phyloP scores from a whole-genome alignment of 2,113 vertebrate species.

The Xiphophorus hellerii region DNA sequence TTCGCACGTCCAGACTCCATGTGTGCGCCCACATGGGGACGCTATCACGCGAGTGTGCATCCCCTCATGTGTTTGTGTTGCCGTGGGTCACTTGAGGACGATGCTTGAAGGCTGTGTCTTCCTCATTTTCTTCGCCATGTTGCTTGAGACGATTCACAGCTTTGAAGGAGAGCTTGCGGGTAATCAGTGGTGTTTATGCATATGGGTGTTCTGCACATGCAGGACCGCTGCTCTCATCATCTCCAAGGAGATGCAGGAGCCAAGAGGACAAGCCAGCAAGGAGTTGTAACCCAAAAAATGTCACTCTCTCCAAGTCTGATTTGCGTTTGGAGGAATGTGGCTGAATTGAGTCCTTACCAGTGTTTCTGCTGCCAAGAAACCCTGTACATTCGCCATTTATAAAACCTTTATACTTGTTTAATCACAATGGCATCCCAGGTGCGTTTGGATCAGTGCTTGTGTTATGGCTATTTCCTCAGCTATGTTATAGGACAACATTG shows the following conservation, averaged over 20 bases:
- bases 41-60: neutral
- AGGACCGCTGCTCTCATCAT: slow-evolving; percentile 31
- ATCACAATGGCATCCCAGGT: slow-evolving; percentile 42
- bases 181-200: slow-evolving; percentile 52
- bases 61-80: neutral
- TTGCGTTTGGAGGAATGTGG: neutral
- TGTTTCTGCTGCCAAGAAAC: slow-evolving; percentile 50
- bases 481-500: too few species aligned
- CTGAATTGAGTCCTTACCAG: slow-evolving; percentile 33
- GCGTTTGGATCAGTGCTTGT: slow-evolving; percentile 3
- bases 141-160: slow-evolving; percentile 51
- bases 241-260: slow-evolving; percentile 68
- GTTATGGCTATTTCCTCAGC: too few species aligned
- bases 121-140: slow-evolving; percentile 18
- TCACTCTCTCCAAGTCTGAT: slow-evolving; percentile 26
- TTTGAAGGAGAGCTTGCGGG: slow-evolving; percentile 45
- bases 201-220: slow-evolving; percentile 27
- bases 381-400: neutral
- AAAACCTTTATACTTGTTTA: neutral
- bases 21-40: slow-evolving; percentile 1
- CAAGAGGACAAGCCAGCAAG: slow-evolving; percentile 48
- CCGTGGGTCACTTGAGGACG: slow-evolving; percentile 34
- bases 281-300: slow-evolving; percentile 44
- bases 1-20: slow-evolving; percentile 28
- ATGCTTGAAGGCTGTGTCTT: neutral